Evolutionary conservation across 2,888 invertebrate species (phyloP).

Genomic region (Lissonota sp.): DNA sequence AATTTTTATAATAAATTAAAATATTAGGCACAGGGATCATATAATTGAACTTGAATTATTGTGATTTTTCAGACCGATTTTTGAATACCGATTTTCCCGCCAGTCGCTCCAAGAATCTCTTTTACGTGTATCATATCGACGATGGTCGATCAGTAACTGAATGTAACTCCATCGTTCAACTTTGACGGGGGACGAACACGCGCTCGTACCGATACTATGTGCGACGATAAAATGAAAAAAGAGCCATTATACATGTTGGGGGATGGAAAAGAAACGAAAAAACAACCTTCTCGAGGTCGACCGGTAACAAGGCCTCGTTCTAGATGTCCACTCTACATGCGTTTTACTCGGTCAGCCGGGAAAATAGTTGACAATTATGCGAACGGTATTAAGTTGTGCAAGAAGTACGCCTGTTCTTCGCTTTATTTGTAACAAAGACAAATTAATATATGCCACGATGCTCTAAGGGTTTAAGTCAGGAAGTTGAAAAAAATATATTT

Average conservation of each 20-base stretch:
- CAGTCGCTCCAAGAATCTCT: neutral
- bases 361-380: too few species aligned
- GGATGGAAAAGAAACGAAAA: slow-evolving; percentile 23
- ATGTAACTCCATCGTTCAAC: neutral
- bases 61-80: neutral
- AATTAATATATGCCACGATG: too few species aligned
- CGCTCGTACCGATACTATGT: neutral
- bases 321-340: slow-evolving; percentile 31
- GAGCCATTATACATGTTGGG: neutral
- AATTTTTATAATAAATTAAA: neutral
- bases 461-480: too few species aligned
- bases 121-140: neutral
- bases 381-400: too few species aligned
- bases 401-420: too few species aligned
- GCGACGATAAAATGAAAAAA: neutral
- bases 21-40: neutral
- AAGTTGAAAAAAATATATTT: too few species aligned
- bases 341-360: slow-evolving; percentile 22
- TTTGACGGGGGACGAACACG: neutral
- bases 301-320: slow-evolving; percentile 37
- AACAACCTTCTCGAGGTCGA: slow-evolving; percentile 36
- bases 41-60: too few species aligned
- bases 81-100: neutral
- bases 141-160: neutral
- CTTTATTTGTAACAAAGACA: too few species aligned